phyloP scores from a whole-genome alignment of 2,888 invertebrate species.

The Teleogryllus oceanicus region DNA sequence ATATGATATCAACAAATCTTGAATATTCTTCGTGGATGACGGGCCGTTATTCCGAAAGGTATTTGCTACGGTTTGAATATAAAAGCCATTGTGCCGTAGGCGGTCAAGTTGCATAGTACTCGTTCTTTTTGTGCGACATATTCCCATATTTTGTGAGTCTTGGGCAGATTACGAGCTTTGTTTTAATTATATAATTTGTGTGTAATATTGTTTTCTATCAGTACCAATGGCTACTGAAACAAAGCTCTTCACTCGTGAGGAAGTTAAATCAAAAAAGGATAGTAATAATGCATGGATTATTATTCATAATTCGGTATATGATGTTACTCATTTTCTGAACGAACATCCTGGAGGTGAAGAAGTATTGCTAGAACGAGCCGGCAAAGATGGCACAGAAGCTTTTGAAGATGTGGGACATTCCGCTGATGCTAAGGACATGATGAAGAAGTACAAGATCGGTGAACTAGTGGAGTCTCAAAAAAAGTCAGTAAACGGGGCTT shows the following conservation, averaged over 20 bases:
- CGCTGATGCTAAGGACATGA: conserved; percentile 90
- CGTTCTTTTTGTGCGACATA: too few relatives aligned
- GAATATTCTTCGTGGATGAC: too few relatives aligned
- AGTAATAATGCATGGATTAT: conserved; percentile 62
- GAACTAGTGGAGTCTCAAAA: conserved; percentile 59
- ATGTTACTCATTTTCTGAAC: conserved; percentile 68
- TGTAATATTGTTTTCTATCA: too few relatives aligned
- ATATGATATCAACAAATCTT: too few relatives aligned
- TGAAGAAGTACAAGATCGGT: conserved; percentile 87
- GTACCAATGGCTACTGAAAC: neutral
- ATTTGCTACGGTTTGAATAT: too few relatives aligned
- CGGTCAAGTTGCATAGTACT: too few relatives aligned
- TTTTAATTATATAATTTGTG: too few relatives aligned
- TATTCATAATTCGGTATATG: conserved; percentile 74
- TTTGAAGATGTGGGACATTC: conserved; percentile 99
- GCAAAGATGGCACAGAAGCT: conserved; percentile 85
- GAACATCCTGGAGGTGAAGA: conserved; percentile 98
- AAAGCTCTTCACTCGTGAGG: conserved; percentile 58
- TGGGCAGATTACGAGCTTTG: too few relatives aligned
- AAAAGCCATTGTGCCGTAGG: too few relatives aligned
- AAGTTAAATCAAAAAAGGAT: conserved; percentile 60
- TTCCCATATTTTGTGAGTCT: too few relatives aligned
- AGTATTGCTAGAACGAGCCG: conserved; percentile 86
- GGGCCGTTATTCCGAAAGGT: too few relatives aligned
- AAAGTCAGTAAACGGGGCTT: conserved; percentile 51